phyloP scores from a whole-genome alignment of 23 tunicate genomes.

The Oikopleura vanhoeffeni region DNA sequence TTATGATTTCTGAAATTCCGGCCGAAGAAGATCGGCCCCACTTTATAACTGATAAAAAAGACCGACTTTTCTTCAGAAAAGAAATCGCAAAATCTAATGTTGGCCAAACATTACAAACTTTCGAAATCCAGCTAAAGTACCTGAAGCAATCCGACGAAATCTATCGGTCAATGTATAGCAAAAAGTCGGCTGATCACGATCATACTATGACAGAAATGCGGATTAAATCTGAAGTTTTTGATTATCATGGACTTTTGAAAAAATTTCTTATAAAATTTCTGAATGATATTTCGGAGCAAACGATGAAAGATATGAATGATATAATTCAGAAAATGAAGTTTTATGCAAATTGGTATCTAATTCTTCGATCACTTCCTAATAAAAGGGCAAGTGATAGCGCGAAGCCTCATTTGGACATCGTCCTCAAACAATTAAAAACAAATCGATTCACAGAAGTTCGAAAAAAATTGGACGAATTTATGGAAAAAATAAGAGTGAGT shows the following conservation, averaged over 20 bases:
- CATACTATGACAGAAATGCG: too few species aligned
- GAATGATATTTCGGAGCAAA: background rate
- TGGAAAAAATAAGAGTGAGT: too few species aligned
- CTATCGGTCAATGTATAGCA: too few species aligned
- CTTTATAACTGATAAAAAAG: background rate
- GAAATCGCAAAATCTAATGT: background rate
- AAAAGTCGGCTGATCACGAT: too few species aligned
- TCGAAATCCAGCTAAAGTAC: background rate
- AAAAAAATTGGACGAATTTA: too few species aligned
- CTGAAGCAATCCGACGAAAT: too few species aligned
- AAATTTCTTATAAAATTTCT: background rate
- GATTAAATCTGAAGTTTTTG: too few species aligned
- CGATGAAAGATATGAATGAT: background rate
- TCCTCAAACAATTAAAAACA: too few species aligned
- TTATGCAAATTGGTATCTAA: background rate
- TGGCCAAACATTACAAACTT: background rate
- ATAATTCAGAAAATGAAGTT: background rate
- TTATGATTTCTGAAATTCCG: background rate
- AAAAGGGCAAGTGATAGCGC: too few species aligned
- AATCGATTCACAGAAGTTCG: too few species aligned
- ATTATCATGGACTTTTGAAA: background rate
- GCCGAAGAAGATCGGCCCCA: background rate
- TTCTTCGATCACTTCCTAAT: too few species aligned
- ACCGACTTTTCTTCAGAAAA: background rate
- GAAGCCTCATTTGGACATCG: too few species aligned